Conservation (phyloP, 2,113 vertebrate genomes). For the Solenodon paradoxus region DNA sequence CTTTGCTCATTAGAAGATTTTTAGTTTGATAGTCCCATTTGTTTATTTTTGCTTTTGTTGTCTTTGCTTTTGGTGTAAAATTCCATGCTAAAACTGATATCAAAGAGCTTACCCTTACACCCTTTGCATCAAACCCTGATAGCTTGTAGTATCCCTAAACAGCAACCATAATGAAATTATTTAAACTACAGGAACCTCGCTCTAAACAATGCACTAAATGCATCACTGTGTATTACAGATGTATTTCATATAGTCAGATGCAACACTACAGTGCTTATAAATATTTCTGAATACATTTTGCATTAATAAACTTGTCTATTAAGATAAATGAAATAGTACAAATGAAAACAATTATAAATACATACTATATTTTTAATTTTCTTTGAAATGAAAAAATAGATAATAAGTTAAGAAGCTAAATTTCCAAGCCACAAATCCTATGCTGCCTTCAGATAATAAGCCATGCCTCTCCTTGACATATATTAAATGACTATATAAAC, state of each 20-base stretch:
- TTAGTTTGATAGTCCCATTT: too few species aligned
- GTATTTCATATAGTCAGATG: neutral
- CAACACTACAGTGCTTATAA: neutral
- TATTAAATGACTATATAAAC: neutral
- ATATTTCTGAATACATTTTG: neutral
- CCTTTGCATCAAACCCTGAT: neutral
- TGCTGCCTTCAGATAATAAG: neutral
- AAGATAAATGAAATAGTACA: neutral
- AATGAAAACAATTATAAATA: neutral
- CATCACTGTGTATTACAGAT: neutral
- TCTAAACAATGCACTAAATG: neutral
- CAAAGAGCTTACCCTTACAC: conserved; percentile 15
- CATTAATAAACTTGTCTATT: neutral
- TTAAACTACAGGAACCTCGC: neutral
- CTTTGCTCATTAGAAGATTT: too few species aligned
- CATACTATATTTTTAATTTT: neutral
- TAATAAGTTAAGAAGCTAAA: conserved; percentile 6
- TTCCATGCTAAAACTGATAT: too few species aligned
- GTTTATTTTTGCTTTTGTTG: too few species aligned
- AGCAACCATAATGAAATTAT: neutral
- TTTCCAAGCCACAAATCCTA: neutral
- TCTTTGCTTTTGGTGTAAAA: too few species aligned
- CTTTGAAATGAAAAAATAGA: neutral
- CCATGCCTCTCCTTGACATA: neutral
- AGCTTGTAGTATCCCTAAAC: neutral